These are phyloP conservation scores for Eretmocerus hayati DNA, from an alignment of 2,888 invertebrate species.

Conservation along the genomic window DNA sequence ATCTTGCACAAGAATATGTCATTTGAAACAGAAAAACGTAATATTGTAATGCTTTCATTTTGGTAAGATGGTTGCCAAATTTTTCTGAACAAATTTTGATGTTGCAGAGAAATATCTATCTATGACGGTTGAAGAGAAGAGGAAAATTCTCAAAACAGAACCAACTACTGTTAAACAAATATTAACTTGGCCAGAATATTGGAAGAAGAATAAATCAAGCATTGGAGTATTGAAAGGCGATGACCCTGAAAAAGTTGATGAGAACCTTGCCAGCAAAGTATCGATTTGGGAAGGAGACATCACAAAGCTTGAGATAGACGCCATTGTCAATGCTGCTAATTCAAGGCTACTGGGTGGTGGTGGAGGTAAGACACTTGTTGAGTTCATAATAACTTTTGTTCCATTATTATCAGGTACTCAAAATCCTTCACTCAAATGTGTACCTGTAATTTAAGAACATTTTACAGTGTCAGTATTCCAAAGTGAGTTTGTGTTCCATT, in stretches of 20 bases:
- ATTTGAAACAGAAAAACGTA: slow-evolving; percentile 19
- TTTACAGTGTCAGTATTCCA: background rate
- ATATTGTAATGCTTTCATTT: background rate
- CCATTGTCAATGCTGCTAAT: slow-evolving; percentile 89
- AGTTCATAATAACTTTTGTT: too few relatives aligned
- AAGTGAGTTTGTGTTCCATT: too few relatives aligned
- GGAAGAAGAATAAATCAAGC: slow-evolving; percentile 41
- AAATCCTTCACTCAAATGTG: too few relatives aligned
- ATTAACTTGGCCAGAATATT: slow-evolving; percentile 54
- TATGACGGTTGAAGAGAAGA: slow-evolving; percentile 52
- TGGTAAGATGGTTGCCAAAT: background rate
- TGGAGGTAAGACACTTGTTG: slow-evolving; percentile 51
- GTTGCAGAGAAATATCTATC: slow-evolving; percentile 47
- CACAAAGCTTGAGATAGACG: slow-evolving; percentile 75
- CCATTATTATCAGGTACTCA: too few relatives aligned
- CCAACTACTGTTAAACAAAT: slow-evolving; percentile 48
- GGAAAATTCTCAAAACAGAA: slow-evolving; percentile 48
- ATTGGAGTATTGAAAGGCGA: slow-evolving; percentile 31
- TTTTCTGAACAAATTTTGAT: background rate
- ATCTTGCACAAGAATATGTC: slow-evolving; percentile 1
- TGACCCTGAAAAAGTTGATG: slow-evolving; percentile 27
- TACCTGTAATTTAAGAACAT: background rate
- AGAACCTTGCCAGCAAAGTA: slow-evolving; percentile 53
- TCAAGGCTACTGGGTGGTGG: slow-evolving; percentile 68
- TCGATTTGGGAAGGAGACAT: slow-evolving; percentile 74